These are phyloP conservation scores for Macrophya alboannulata DNA, from an alignment of 2,888 invertebrate genomes.

Conservation along the genomic window DNA sequence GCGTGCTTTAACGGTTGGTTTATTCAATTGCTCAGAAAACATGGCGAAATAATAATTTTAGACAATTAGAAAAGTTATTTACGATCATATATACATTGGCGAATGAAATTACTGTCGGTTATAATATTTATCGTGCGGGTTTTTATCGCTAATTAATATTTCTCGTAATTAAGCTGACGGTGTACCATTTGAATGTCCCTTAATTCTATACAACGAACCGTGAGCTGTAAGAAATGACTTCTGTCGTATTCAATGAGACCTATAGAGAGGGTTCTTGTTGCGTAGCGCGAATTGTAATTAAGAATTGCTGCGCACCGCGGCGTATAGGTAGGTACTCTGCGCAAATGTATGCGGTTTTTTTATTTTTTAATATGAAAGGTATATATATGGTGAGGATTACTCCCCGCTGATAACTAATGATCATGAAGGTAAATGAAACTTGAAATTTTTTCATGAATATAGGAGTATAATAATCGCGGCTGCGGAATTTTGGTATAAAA, in stretches of 20 bases:
- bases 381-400: no score
- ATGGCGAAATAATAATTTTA: background rate
- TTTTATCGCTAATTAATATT: conserved; percentile 77
- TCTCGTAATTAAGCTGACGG: conserved; percentile 73
- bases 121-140: conserved; percentile 65
- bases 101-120: background rate
- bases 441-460: no score
- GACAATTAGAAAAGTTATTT: conserved; percentile 23
- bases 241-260: background rate
- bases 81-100: background rate
- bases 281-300: conserved; percentile 26
- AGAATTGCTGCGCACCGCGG: background rate
- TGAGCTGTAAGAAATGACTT: conserved; percentile 2
- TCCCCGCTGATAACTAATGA: no score
- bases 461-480: no score
- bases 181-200: background rate
- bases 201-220: background rate
- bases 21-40: no score
- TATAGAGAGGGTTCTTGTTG: background rate
- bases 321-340: background rate
- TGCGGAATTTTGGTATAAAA: no score
- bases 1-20: no score
- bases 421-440: no score
- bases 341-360: background rate
- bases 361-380: no score